Evolutionary conservation across 2,888 invertebrate species (phyloP).

Genomic region (Caenorhabditis wallacei): DNA sequence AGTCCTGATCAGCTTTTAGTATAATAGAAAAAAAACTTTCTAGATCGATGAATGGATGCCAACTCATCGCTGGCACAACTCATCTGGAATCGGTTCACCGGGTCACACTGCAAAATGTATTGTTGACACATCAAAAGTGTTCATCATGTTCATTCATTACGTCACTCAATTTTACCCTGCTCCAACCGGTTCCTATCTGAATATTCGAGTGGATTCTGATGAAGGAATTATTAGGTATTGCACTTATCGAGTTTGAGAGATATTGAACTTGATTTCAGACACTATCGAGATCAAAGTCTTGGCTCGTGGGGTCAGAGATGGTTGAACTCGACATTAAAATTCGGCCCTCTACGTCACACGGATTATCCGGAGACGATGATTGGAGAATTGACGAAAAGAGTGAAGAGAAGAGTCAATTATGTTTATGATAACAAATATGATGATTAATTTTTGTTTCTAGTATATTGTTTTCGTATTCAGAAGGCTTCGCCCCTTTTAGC

Average conservation of each 20-base stretch:
- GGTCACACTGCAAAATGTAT: constrained; percentile 37
- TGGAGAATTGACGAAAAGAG: constrained; percentile 26
- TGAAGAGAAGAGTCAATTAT: constrained; percentile 30
- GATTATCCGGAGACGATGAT: constrained; percentile 36
- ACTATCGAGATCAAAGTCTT: constrained; percentile 50
- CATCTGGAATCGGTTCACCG: neutral
- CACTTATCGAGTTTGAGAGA: no score
- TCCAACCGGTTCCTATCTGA: neutral
- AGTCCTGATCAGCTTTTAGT: no score
- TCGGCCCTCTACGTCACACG: constrained; percentile 32
- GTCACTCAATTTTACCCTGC: constrained; percentile 5
- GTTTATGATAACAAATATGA: constrained; percentile 33
- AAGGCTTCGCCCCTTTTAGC: no score
- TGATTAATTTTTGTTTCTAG: no score
- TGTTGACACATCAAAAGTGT: constrained; percentile 7
- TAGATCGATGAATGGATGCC: constrained; percentile 24
- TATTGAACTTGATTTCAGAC: no score
- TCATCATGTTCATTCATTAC: constrained; percentile 27
- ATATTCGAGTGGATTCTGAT: constrained; percentile 22
- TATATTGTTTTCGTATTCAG: no score
- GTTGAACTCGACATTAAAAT: constrained; percentile 24
- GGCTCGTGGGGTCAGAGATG: constrained; percentile 47
- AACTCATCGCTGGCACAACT: constrained; percentile 40
- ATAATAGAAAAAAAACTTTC: no score
- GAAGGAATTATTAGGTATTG: constrained; percentile 61